Base-by-base conservation (phyloP, 2,113 vertebrate genomes). In the Coregonus clupeaformis region DNA sequence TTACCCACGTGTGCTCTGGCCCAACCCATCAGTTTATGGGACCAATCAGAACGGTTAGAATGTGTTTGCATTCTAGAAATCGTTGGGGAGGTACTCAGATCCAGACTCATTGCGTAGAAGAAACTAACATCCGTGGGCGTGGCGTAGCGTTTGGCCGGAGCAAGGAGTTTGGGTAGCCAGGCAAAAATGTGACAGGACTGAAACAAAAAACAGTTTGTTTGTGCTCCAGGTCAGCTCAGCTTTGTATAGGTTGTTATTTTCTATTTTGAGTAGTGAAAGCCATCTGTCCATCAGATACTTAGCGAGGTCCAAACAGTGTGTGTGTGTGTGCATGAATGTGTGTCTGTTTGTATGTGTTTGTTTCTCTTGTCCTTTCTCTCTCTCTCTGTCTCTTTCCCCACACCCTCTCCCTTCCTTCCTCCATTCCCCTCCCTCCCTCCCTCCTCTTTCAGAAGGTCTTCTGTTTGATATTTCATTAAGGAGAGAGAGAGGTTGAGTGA, bases 291-390 rank as follows among this genome's bases (percentile, higher is more conserved):
- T 60, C 20, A 9, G 57, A 22, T 60, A 22, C 57, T 7, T 11
- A n/a, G 52, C 13, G 4, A 6, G 18, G 18, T 4, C 5, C n/a
- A 60, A 60, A 6, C 3, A n/a, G 57, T 11, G 57, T 60, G 57
- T 60, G 57, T 64, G 63, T 65, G 24, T 36, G 55, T 73, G 27
- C 62, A 9, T 70, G 67, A 63, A n/a, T n/a, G n/a, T n/a, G n/a
- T n/a, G n/a, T n/a, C n/a, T n/a, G n/a, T 73, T 32, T 69, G 42
- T 36, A 45, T 68, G 57, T 73, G 42, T 59, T 24, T 64, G 9
- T 64, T 32, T 74, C 66, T 42, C 5, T 16, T 6, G 2, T 20
- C 3, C 52, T 55, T 1, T 55, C 5, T 55, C 52, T 3, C 36
- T 25, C 27, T n/a, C 12, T 69, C 47, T 13, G 60, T 59, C 4